A percentile compares a stretch with the other conserved stretches of the same genome.
phyloP scores from a whole-genome alignment of 2,888 invertebrate species.

The Diogma glabrata region DNA sequence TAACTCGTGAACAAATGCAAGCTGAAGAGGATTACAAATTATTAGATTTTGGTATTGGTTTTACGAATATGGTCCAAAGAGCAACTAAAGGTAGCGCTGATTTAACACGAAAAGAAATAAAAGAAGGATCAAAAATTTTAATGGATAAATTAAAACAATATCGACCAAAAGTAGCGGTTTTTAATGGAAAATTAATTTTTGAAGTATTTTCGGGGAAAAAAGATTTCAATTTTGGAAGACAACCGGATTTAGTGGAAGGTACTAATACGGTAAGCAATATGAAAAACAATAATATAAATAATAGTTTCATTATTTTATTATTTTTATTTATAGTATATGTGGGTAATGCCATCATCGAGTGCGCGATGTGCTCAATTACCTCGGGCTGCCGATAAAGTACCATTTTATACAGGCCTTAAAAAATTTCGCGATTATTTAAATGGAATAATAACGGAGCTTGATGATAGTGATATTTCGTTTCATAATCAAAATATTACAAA shows the following conservation, averaged over 20 bases:
- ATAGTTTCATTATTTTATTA: background rate
- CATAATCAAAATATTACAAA: constrained; percentile 11
- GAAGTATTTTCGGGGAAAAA: constrained; percentile 96
- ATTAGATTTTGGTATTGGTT: constrained; percentile 88
- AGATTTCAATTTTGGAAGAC: constrained; percentile 93
- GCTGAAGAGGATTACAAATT: constrained; percentile 93
- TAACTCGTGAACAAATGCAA: constrained; percentile 90
- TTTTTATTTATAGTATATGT: constrained; percentile 66
- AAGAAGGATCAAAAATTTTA: constrained; percentile 81
- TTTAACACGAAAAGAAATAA: constrained; percentile 85
- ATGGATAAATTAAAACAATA: constrained; percentile 83
- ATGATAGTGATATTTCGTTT: constrained; percentile 54
- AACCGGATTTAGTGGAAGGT: constrained; percentile 85
- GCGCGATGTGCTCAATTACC: constrained; percentile 95
- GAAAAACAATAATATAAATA: background rate
- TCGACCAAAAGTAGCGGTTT: constrained; percentile 92
- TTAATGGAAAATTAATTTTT: constrained; percentile 98
- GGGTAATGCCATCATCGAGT: constrained; percentile 98
- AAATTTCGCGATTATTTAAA: constrained; percentile 91
- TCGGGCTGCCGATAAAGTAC: constrained; percentile 95
- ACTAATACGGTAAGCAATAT: constrained; percentile 73
- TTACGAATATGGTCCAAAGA: constrained; percentile 94
- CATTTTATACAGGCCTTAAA: constrained; percentile 91
- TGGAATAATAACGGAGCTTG: constrained; percentile 71
- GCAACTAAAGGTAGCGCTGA: constrained; percentile 95